Evolutionary conservation across 2,888 invertebrate species (phyloP), one percentile per base, ranked within the genome.

Genomic region (Heliconius cydno): DNA sequence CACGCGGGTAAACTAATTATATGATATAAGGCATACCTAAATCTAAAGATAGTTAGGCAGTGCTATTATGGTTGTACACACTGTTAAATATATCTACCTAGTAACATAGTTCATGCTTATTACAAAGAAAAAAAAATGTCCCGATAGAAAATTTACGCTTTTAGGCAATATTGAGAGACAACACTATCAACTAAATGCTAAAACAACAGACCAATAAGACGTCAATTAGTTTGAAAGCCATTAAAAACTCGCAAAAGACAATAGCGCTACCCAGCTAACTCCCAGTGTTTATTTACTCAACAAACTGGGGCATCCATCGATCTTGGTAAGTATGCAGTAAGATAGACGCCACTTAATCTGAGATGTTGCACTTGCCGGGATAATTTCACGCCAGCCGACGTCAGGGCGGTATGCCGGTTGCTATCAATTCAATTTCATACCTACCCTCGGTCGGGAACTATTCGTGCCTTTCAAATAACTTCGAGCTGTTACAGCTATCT

Each of bases 341-440:
- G 86, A 88, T 88, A 86, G 87, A 83, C 85, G 88, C 84, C 90
- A 91, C 88, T 92, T 91, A 91, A 92, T 92, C 90, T 89, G 83
- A 86, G 88, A 90, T 89, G 90, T 90, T 88, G 91, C 91, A 89
- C 89, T 90, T 88, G 86, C 85, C 82, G 84, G 87, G 88, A 92
- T 92, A 92, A 93, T 92, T 92, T 92, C 89, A 91, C 90, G 91
- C 88, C 88, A 85, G 82, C 83, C 87, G 84, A 81, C 82, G 83
- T 75, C 84, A 83, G 83, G 82, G 78, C 80, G 85, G 84, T 83
- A 85, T 85, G 86, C 85, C 80, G 84, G 84, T 85, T 85, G 87
- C 85, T 85, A 88, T 88, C 90, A 90, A 92, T 91, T 91, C 90
- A 90, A 92, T 92, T 91, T 91, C 88, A 90, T 89, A 90, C 88